phyloP scores from a whole-genome alignment of 2,888 invertebrate species.

The Allolobophora icterica region DNA sequence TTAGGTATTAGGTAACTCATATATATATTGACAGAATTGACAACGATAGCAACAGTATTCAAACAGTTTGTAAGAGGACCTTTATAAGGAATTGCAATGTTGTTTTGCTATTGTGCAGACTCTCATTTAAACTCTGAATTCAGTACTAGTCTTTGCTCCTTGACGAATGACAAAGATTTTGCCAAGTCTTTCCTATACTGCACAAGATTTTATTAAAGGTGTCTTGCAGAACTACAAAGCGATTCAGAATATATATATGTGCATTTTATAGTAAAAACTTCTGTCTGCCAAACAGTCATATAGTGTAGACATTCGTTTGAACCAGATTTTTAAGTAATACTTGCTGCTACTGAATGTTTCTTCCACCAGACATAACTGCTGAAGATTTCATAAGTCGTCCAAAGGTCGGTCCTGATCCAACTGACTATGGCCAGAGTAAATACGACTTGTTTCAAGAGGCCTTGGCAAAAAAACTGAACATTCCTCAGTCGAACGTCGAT shows the following conservation, averaged over 20 bases:
- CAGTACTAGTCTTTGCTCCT: not conserved
- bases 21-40: too few species aligned
- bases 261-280: not conserved
- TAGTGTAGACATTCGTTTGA: not conserved
- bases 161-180: not conserved
- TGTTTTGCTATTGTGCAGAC: not conserved
- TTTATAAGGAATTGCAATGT: not conserved
- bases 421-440: slow-evolving; percentile 74
- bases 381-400: slow-evolving; percentile 82
- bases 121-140: not conserved
- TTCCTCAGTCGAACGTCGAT: slow-evolving; percentile 84
- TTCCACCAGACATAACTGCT: slow-evolving; percentile 78
- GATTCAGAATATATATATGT: not conserved
- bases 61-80: too few species aligned
- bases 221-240: not conserved
- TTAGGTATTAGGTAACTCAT: too few species aligned
- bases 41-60: too few species aligned
- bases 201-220: not conserved
- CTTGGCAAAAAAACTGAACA: slow-evolving; percentile 83
- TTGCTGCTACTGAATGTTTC: slow-evolving; percentile 29
- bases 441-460: slow-evolving; percentile 87
- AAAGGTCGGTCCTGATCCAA: slow-evolving; percentile 43
- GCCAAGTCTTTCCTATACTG: not conserved
- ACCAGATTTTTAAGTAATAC: not conserved
- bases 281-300: not conserved